phyloP scores from a whole-genome alignment of 1,140 invertebrate species.

The Drosophila ercepeae region DNA sequence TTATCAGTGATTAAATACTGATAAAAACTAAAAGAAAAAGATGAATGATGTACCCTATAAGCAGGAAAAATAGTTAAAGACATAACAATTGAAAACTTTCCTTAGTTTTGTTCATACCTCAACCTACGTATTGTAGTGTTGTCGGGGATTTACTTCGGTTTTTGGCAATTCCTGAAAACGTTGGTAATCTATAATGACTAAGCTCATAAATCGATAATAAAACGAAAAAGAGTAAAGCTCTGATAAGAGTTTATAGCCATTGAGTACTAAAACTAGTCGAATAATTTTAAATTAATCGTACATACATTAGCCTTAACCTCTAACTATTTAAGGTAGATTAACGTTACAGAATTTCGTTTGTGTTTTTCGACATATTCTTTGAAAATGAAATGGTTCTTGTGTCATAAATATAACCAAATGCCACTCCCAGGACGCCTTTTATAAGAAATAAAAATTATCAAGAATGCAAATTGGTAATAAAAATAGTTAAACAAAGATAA shows the following conservation, averaged over 20 bases:
- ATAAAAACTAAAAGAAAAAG: neutral
- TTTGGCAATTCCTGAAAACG: neutral
- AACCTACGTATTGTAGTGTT: neutral
- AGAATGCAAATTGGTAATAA: too few relatives aligned
- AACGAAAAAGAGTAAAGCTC: neutral
- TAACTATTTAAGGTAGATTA: neutral
- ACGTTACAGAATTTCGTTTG: neutral
- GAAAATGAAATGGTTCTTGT: too few relatives aligned
- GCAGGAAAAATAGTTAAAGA: neutral
- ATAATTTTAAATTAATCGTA: neutral
- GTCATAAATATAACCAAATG: neutral
- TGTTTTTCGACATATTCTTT: too few relatives aligned
- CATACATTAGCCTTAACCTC: neutral
- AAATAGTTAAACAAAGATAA: neutral
- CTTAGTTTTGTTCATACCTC: neutral
- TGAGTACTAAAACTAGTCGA: neutral
- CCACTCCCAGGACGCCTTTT: neutral
- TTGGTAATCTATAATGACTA: neutral
- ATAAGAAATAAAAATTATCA: neutral
- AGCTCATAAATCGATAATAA: neutral
- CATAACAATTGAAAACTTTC: neutral
- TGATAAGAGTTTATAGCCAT: neutral
- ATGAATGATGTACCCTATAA: neutral
- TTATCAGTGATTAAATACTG: slow-evolving; percentile 7
- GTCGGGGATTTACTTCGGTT: slow-evolving; percentile 21